phyloP scores from a whole-genome alignment of 2,888 invertebrate genomes.

The Ormyrus labotus region DNA sequence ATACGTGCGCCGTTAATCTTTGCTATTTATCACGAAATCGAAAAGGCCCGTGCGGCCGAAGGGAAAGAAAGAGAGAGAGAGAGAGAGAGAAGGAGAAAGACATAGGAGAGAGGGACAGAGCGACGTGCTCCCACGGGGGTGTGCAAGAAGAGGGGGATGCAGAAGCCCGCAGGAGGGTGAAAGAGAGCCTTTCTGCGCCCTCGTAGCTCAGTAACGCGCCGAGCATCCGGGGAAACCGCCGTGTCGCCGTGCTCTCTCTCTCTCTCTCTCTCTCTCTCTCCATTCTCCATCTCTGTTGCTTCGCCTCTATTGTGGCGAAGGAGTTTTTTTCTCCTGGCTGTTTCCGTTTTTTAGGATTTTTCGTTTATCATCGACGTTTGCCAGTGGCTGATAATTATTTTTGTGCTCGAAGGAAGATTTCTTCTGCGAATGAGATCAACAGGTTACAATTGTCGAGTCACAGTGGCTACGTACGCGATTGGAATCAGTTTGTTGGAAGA shows the following conservation, averaged over 20 bases:
- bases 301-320: no score
- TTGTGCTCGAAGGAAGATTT: no score
- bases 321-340: no score
- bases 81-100: background rate
- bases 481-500: no score
- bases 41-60: background rate
- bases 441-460: no score
- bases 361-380: no score
- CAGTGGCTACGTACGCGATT: no score
- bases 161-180: slow-evolving; percentile 8
- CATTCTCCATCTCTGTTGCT: no score
- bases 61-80: background rate
- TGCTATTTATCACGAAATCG: background rate
- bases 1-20: slow-evolving; percentile 7
- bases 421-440: no score
- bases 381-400: no score
- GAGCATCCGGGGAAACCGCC: slow-evolving; percentile 22
- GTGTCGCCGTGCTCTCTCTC: background rate
- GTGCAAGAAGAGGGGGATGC: background rate
- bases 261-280: background rate
- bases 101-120: background rate
- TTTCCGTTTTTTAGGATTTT: no score
- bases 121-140: no score
- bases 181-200: slow-evolving; percentile 32
- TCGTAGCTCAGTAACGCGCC: slow-evolving; percentile 46